Conservation (phyloP, 2,888 invertebrate species). For the Orthonychiurus folsomi region DNA sequence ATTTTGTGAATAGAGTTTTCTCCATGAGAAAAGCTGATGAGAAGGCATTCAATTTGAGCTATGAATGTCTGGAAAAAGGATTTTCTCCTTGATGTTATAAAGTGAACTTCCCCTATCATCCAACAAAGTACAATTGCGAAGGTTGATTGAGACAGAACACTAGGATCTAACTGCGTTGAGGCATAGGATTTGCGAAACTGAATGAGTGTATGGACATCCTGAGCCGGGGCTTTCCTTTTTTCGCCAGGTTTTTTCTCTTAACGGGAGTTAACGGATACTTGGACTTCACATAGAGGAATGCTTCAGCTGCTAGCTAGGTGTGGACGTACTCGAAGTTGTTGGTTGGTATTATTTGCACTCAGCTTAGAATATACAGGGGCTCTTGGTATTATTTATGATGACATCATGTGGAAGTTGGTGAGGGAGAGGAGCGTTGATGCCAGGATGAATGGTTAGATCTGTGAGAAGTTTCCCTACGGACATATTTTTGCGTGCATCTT, state of each 20-base stretch:
- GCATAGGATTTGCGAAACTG: background rate
- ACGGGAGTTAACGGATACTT: background rate
- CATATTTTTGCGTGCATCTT: constrained; percentile 7
- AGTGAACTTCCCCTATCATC: background rate
- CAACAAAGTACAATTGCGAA: background rate
- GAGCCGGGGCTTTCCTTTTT: background rate
- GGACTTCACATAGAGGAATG: no score
- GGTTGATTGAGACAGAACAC: background rate
- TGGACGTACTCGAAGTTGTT: background rate
- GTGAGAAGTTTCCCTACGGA: constrained; percentile 8
- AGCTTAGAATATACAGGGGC: background rate
- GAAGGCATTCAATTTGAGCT: background rate
- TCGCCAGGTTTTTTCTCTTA: background rate
- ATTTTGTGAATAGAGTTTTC: background rate
- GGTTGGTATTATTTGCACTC: background rate
- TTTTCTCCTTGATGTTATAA: background rate
- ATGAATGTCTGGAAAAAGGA: background rate
- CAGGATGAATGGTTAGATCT: constrained; percentile 4
- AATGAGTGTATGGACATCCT: background rate
- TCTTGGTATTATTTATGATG: constrained; percentile 5
- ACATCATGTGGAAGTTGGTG: constrained; percentile 2
- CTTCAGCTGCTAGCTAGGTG: no score
- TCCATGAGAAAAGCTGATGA: background rate
- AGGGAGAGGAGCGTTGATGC: constrained; percentile 1
- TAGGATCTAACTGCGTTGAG: background rate